Evolutionary conservation across 2,888 invertebrate genomes (phyloP).

Genomic region (Morpho deidamia): DNA sequence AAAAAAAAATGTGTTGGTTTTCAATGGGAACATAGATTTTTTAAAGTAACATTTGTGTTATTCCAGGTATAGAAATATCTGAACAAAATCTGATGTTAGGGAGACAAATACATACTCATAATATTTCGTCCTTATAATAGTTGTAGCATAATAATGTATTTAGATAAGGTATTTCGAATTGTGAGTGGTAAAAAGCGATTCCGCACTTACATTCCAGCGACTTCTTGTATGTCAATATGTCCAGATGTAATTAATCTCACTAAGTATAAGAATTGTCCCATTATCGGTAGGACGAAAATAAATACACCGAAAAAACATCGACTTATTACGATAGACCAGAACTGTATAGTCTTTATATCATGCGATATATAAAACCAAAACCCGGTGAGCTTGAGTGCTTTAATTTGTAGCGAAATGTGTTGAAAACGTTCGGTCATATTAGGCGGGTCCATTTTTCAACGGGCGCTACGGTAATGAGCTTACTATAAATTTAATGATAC

Average conservation of each 20-base stretch:
- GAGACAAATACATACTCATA: no score
- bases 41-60: no score
- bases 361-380: conserved; percentile 46
- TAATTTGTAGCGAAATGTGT: conserved; percentile 40
- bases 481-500: not conserved
- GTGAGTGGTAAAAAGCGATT: no score
- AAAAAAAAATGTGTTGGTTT: no score
- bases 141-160: no score
- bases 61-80: no score
- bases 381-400: conserved; percentile 35
- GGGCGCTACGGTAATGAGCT: not conserved
- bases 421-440: conserved; percentile 32
- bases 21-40: no score
- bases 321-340: conserved; percentile 34
- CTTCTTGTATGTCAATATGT: conserved; percentile 39
- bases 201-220: conserved; percentile 43
- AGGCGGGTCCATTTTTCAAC: conserved; percentile 28
- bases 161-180: no score
- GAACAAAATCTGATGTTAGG: no score
- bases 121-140: no score
- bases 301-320: conserved; percentile 31
- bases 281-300: conserved; percentile 37
- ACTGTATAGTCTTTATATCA: conserved; percentile 31
- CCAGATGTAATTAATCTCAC: conserved; percentile 36
- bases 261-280: conserved; percentile 38